Percentiles rank a stretch among this genome's conserved stretches.
phyloP scores from a whole-genome alignment of 1,140 invertebrate genomes.

The Procambarus clarkii region DNA sequence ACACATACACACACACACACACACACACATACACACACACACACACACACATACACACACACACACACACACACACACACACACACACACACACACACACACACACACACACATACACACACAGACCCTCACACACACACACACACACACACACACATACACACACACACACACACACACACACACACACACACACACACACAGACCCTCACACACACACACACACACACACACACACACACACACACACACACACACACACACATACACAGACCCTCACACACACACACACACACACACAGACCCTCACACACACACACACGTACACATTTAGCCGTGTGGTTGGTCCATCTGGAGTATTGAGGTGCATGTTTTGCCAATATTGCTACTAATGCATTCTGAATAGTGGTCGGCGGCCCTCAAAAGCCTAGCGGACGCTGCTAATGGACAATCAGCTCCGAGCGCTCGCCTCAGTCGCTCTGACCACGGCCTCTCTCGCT shows the following conservation, averaged over 20 bases:
- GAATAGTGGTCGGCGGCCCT: constrained; percentile 66
- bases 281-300: no score
- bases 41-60: constrained; percentile 27
- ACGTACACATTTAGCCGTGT: constrained; percentile 42
- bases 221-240: no score
- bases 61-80: constrained; percentile 29
- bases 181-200: no score
- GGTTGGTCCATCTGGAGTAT: constrained; percentile 59
- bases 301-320: no score
- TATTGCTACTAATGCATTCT: constrained; percentile 70
- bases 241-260: no score
- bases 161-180: no score
- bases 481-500: constrained; percentile 14
- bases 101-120: constrained; percentile 48
- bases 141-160: no score
- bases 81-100: constrained; percentile 42
- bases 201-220: no score
- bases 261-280: no score
- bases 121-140: no score
- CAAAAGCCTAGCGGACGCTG: constrained; percentile 62
- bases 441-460: constrained; percentile 65
- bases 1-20: background rate
- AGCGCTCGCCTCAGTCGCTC: background rate
- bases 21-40: constrained; percentile 19
- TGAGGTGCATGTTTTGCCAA: constrained; percentile 70